Base-by-base conservation (phyloP, 2,113 vertebrate genomes). In the Oxyura jamaicensis region DNA sequence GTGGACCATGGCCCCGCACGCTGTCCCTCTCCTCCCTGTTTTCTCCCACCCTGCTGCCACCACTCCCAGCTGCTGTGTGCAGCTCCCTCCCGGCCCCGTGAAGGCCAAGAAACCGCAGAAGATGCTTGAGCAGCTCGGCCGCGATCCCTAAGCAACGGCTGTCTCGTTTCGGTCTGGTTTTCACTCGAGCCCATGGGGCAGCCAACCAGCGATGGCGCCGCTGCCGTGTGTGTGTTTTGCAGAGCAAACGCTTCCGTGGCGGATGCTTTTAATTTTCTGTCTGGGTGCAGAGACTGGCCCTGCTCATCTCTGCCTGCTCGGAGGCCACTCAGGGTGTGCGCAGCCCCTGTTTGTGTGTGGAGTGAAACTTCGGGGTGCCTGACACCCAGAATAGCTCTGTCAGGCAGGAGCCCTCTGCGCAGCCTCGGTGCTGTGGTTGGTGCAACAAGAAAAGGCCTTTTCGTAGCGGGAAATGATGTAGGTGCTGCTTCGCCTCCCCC, bases 171-270 rank as follows among this genome's bases (percentile, higher is more conserved):
- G 20, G 63, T 66, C 33, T 5, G 28, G 31, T 26, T 82, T 71
- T 55, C 21, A 0, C 72, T 36, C 0, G 19, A 65, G 65, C 86
- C 66, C 6, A 0, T 7, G 0, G 0, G 19, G 63, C 63, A 66
- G 41, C 41, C 63, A 66, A 66, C 63, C 63, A 44, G 63, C 29
- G 29, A 65, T 4, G 23, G 36, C 62, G 28, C 36, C 62, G 19
- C 36, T 5, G 36, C 11, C 46, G 20, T 20, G 10, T 21, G 35
- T 56, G 44, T 56, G 44, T 46, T 50, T 44, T 71, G 41, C 83
- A 71, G 89, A 72, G 72, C 93, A 29, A 72, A 86, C 48, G 1
- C 72, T 69, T 68, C 89, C 17, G 35, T 1, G 41, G 55, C 71
- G 60, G 73, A 58, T 8, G 28, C 77, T 59, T 35, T 5, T 56